Percentiles rank a stretch among this genome's conserved stretches.
Evolutionary conservation across 2,797 vertebrate genomes (phyloP).

Genomic region (Kryptopterus vitreolus): DNA sequence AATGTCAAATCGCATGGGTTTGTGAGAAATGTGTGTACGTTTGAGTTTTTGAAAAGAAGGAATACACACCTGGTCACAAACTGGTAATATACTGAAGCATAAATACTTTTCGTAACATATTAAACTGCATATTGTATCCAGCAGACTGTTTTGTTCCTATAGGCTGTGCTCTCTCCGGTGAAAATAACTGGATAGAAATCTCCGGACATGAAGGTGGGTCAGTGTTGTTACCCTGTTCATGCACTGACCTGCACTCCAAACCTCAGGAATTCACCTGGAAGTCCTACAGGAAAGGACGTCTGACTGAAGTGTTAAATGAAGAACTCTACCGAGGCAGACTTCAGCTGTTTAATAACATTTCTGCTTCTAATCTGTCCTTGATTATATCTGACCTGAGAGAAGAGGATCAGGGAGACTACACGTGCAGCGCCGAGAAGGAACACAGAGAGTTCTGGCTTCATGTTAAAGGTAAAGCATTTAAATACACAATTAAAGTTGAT

Average conservation of each 20-base stretch:
- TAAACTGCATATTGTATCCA: background rate
- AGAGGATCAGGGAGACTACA: background rate
- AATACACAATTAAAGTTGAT: too few species aligned
- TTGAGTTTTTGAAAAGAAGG: too few species aligned
- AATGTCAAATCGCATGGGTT: too few species aligned
- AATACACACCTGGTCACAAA: too few species aligned
- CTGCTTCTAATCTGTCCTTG: background rate
- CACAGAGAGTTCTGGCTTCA: background rate
- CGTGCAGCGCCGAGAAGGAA: background rate
- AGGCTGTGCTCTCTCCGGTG: background rate
- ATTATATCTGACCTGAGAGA: conserved; percentile 17
- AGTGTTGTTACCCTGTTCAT: conserved; percentile 10
- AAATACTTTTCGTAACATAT: background rate
- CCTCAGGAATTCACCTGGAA: background rate
- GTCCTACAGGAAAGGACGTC: background rate
- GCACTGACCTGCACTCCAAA: background rate
- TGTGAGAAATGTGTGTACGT: too few species aligned
- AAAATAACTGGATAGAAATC: background rate
- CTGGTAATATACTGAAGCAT: background rate
- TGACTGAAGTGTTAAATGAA: background rate
- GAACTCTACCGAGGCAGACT: background rate
- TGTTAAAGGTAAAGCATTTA: too few species aligned
- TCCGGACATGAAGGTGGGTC: background rate
- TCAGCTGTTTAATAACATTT: conserved; percentile 3
- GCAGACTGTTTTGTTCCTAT: background rate